Evolutionary conservation across 2,113 vertebrate species (phyloP), one percentile per base, ranked within the genome.

Genomic region (Chamaetylas fuelleborni): DNA sequence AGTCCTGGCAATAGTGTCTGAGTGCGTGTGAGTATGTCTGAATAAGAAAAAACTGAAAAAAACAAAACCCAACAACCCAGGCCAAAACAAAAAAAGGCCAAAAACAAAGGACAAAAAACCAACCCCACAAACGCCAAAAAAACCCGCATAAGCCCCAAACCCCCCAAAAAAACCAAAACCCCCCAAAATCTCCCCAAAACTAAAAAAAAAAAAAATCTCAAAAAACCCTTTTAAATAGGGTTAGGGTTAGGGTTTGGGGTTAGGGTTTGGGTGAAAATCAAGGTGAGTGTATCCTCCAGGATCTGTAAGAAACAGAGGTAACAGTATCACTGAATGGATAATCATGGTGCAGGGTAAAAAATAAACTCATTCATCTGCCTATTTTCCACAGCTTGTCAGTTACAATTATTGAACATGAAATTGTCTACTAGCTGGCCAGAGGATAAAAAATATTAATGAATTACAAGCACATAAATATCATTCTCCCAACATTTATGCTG

Each of bases 271-370:
- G 38, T 98, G 89, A 99, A 98, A 97, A 99, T 65, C 74, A 98
- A 95, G 58, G 61, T 23, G 1, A 99, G 96, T 16, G 97, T 78
- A 26, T 98, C 97, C 89, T 98, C 93, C 42, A 98, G 76, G 2
- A 96, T 96, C 99, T 99, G 91, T 22, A 97, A 96, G 33, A 92
- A 72, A 96, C 7, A 79, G 90, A 60, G 86, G 20, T 50, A 85
- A 88, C 66, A 58, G 6, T 8, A 43, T 70, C 69, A 53, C 1
- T 38, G 38, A 38, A 38, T 38, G 38, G 9, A 38, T 38, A 38
- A 38, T 38, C 38, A 38, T 10, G 62, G 42, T 2, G 8, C 36
- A 25, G 19, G 18, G 3, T 36, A 36, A 36, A 36, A 36, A 36
- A 29, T 2, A 15, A 45, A 54, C 72, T 45, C 11, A 29, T 58